A percentile compares a stretch with the other conserved stretches of the same genome.
Conservation (phyloP, 2,797 vertebrate species). For the Coranthus polyacanthus region DNA sequence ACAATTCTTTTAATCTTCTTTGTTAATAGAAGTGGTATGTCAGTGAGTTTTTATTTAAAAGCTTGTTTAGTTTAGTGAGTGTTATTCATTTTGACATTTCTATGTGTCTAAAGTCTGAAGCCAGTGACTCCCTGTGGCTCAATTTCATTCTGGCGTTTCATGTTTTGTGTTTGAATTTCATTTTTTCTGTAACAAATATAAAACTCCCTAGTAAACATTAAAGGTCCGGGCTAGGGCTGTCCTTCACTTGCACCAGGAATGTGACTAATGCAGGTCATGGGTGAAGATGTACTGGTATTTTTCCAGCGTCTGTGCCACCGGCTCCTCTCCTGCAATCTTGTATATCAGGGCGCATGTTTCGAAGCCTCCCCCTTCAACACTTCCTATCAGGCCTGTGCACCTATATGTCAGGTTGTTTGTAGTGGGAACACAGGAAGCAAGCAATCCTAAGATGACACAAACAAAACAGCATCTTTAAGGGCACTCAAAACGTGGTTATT, state of each 20-base stretch:
- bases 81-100: too few species aligned
- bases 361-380: slow-evolving; percentile 54
- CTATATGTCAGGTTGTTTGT: neutral
- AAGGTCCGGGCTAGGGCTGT: slow-evolving; percentile 47
- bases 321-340: slow-evolving; percentile 51
- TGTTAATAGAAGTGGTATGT: too few species aligned
- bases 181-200: too few species aligned
- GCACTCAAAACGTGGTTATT: too few species aligned
- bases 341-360: slow-evolving; percentile 54
- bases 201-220: slow-evolving; percentile 64
- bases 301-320: slow-evolving; percentile 76
- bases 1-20: too few species aligned
- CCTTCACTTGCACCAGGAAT: slow-evolving; percentile 71
- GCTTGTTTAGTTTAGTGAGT: too few species aligned
- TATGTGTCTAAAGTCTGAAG: too few species aligned
- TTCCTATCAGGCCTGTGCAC: slow-evolving; percentile 18
- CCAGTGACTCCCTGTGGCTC: too few species aligned
- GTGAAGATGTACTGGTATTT: slow-evolving; percentile 80
- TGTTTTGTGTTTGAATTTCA: slow-evolving; percentile 1
- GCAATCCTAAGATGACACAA: neutral
- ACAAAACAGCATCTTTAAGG: too few species aligned
- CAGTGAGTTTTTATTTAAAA: too few species aligned
- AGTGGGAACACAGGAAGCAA: neutral
- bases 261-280: slow-evolving; percentile 80
- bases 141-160: too few species aligned